A percentile compares a stretch with the other conserved stretches of the same genome.
phyloP scores from a whole-genome alignment of 1,140 invertebrate species.

The Chlorops oryzae region DNA sequence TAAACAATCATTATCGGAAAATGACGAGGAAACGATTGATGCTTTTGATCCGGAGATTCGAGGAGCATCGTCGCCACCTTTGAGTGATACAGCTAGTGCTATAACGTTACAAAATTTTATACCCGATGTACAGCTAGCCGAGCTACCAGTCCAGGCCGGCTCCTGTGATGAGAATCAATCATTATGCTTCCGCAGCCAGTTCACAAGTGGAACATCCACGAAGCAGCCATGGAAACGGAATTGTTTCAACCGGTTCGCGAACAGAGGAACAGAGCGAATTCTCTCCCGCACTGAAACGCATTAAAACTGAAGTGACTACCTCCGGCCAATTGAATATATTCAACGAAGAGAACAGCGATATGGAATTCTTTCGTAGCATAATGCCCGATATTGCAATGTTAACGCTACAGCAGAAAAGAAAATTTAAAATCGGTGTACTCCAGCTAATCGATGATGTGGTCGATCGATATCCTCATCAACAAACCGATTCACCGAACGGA shows the following conservation, averaged over 20 bases:
- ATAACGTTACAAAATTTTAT: conserved; percentile 42
- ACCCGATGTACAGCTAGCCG: conserved; percentile 40
- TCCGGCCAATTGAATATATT: conserved; percentile 16
- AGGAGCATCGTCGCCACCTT: conserved; percentile 22
- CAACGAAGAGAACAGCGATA: conserved; percentile 31
- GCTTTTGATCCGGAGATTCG: conserved; percentile 36
- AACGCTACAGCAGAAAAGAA: conserved; percentile 39
- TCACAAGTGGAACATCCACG: no score
- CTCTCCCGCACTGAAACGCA: conserved; percentile 27
- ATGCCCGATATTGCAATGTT: conserved; percentile 35
- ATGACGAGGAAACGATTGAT: conserved; percentile 41
- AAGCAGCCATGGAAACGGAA: no score
- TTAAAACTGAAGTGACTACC: conserved; percentile 32
- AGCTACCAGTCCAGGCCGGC: conserved; percentile 13
- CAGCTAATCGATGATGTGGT: conserved; percentile 43
- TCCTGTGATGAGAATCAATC: background rate
- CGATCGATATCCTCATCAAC: conserved; percentile 29
- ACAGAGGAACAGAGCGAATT: no score
- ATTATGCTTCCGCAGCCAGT: background rate
- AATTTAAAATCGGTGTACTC: conserved; percentile 43
- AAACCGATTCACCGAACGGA: no score
- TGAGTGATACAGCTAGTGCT: conserved; percentile 38
- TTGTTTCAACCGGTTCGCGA: no score
- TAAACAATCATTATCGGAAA: conserved; percentile 38
- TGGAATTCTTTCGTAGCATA: conserved; percentile 45